Base-by-base conservation (phyloP, 2,113 vertebrate species). In the Elephantulus edwardii region DNA sequence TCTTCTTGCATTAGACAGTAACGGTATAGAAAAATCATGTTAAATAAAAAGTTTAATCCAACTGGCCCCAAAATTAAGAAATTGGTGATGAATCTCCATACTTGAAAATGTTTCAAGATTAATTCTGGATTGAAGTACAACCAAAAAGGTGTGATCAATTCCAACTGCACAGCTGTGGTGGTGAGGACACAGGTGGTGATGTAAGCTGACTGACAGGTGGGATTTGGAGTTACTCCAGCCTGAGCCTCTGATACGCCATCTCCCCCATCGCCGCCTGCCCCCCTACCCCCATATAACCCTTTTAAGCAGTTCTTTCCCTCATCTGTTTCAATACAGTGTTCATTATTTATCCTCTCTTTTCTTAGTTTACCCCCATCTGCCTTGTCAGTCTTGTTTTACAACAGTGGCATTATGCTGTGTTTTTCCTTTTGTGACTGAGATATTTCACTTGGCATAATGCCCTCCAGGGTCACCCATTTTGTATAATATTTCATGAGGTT, bases 21-120 rank as follows among this genome's bases (percentile, higher is more conserved):
- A 86, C 99, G 98, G 42, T 99, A 99, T 97, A 99, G 98, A 98
- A 99, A 99, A 96, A 99, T 99, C 99, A 99, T 99, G 96, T 99
- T 99, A 98, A 99, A 99, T 96, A 99, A 98, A 98, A 99, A 99
- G 96, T 99, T 99, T 98, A 99, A 99, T 97, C 99, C 99, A 96
- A 99, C 98, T 12, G 99, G 99, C 91, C 99, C 99, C 95, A 99
- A 99, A 97, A 99, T 99, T 95, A 99, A 97, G 97, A 99, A 99
- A 98, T 99, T 99, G 97, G 99, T 99, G 97, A 99, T 98, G 94
- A 99, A 97, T 77, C 99, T 96, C 99, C 99, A 99, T 98, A 98
- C 99, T 98, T 99, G 99, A 97, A 99, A 99, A 95, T 99, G 98
- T 94, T 98, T 99, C 97, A 99, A 98, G 97, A 99, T 99, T 97